A percentile compares a stretch with the other conserved stretches of the same genome.
These are phyloP conservation scores for Halcyon malimbica DNA, from an alignment of 2,113 vertebrate genomes.

Conservation along the genomic window DNA sequence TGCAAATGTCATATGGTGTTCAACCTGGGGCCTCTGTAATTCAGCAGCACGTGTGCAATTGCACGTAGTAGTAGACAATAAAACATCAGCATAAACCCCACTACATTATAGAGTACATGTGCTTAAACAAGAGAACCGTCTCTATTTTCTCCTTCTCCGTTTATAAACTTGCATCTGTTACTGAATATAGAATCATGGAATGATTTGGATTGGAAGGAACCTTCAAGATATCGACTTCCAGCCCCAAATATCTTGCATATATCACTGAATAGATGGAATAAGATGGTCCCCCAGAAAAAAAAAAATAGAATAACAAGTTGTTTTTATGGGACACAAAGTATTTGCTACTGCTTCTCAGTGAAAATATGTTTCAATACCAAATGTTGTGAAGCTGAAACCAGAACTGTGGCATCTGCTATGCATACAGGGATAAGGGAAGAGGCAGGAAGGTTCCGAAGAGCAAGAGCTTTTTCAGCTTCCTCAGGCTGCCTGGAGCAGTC, in stretches of 20 bases:
- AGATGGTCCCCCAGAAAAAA: too few species aligned
- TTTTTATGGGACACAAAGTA: background rate
- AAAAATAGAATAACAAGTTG: accelerated
- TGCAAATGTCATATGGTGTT: background rate
- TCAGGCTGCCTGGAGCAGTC: background rate
- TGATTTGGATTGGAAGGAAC: too few species aligned
- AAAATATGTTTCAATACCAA: background rate
- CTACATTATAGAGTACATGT: too few species aligned
- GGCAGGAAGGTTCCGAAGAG: background rate
- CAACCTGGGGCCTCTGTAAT: background rate
- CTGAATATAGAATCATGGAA: too few species aligned
- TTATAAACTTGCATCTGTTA: background rate
- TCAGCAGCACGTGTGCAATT: background rate
- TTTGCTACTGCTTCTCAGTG: background rate
- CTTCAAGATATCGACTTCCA: too few species aligned
- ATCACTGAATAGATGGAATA: background rate
- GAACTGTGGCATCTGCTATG: accelerated
- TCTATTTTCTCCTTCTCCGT: background rate
- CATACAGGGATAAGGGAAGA: accelerated
- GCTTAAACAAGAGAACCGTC: background rate
- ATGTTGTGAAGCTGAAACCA: background rate
- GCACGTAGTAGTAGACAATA: background rate
- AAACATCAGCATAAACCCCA: background rate
- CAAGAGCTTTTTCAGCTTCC: background rate
- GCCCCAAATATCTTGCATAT: background rate